Conservation (phyloP, 1,140 invertebrate species). For the Eupristina koningsbergeri region DNA sequence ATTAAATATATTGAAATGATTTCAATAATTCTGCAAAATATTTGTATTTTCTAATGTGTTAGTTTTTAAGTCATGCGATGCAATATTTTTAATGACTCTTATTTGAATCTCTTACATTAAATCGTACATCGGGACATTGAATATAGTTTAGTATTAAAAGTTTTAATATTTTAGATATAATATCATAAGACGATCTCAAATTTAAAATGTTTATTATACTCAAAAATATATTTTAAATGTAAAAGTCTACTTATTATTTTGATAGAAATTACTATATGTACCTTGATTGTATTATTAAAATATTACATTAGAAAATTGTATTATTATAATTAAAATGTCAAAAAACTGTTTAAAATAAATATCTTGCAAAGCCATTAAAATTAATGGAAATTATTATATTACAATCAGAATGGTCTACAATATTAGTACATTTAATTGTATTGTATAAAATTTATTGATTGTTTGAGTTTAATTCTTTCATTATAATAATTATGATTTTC, state of each 20-base stretch:
- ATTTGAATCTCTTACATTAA: not conserved
- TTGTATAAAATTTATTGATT: slow-evolving; percentile 9
- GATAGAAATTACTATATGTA: not conserved
- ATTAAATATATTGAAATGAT: not conserved
- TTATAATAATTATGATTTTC: not conserved
- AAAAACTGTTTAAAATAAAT: not conserved
- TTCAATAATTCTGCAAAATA: slow-evolving; percentile 1
- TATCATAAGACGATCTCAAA: not conserved
- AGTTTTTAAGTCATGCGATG: not conserved
- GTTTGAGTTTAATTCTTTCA: not conserved
- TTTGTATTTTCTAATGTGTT: not conserved
- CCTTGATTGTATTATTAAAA: not conserved
- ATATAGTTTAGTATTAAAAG: too few relatives aligned
- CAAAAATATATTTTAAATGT: not conserved
- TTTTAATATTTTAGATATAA: not conserved
- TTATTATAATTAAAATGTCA: not conserved
- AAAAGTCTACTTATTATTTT: not conserved
- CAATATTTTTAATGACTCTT: not conserved
- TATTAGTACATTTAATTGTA: not conserved
- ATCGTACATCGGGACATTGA: not conserved
- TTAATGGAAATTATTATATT: not conserved
- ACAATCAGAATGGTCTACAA: not conserved
- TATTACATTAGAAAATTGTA: not conserved
- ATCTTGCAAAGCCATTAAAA: not conserved
- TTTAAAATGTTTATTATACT: too few relatives aligned